Evolutionary conservation across 2,888 invertebrate genomes (phyloP).

Genomic region (Gibbula magus): DNA sequence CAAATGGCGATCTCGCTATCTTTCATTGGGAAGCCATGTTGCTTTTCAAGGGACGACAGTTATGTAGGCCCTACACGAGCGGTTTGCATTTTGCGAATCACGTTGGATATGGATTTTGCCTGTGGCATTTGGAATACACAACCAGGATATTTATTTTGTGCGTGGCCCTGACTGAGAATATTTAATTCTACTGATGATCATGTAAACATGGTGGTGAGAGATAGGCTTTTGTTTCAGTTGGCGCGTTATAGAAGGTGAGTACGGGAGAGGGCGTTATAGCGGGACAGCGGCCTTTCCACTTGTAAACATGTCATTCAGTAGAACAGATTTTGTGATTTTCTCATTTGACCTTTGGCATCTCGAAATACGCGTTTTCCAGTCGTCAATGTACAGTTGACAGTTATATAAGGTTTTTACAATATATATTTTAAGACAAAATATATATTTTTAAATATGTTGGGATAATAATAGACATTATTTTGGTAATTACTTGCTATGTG

Average conservation of each 20-base stretch:
- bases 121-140: constrained; percentile 15
- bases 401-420: too few relatives aligned
- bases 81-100: background rate
- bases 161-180: background rate
- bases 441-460: too few relatives aligned
- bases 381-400: too few relatives aligned
- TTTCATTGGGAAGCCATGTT: background rate
- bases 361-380: too few relatives aligned
- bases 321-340: too few relatives aligned
- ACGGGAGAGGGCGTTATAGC: background rate
- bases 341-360: too few relatives aligned
- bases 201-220: background rate
- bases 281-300: background rate
- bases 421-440: too few relatives aligned
- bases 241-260: background rate
- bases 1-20: constrained; percentile 13
- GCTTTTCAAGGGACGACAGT: constrained; percentile 2
- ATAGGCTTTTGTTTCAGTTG: background rate
- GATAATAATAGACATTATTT: too few relatives aligned
- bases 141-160: constrained; percentile 13
- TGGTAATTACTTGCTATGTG: too few relatives aligned
- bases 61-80: background rate
- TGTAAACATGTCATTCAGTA: too few relatives aligned
- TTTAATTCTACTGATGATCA: background rate
- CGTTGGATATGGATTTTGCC: constrained; percentile 9